Evolutionary conservation across 1,140 invertebrate species (phyloP).

Genomic region (Drosophila ohnishii): DNA sequence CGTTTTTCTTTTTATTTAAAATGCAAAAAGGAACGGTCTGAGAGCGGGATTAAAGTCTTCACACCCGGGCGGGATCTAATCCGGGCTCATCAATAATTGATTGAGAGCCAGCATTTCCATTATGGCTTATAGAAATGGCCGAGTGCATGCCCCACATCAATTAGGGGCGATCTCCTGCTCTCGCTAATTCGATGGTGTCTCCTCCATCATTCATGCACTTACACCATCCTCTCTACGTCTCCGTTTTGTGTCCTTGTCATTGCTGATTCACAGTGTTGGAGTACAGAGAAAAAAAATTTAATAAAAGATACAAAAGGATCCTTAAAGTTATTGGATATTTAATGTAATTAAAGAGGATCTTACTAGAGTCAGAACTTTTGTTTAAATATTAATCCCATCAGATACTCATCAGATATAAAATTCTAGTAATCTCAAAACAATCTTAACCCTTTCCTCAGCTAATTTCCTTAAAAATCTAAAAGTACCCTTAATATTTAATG

Average conservation of each 20-base stretch:
- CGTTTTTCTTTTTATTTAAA: constrained; percentile 32
- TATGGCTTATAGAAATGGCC: constrained; percentile 33
- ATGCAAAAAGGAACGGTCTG: constrained; percentile 35
- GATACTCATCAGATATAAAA: neutral
- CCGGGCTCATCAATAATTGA: constrained; percentile 49
- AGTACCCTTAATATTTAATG: neutral
- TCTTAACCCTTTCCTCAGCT: neutral
- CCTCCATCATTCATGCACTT: constrained; percentile 49
- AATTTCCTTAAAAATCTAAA: neutral
- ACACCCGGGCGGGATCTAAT: constrained; percentile 41
- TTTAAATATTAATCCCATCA: neutral
- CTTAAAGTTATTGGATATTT: neutral
- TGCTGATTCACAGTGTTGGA: constrained; percentile 6
- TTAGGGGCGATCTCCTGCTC: constrained; percentile 37
- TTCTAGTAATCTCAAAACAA: neutral
- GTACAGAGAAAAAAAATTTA: constrained; percentile 1
- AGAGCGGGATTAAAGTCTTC: constrained; percentile 36
- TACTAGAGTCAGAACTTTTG: neutral
- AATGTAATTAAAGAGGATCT: neutral
- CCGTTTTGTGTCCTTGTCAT: constrained; percentile 1
- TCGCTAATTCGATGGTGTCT: constrained; percentile 41
- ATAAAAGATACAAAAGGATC: neutral
- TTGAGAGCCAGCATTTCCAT: constrained; percentile 43
- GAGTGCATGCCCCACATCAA: constrained; percentile 36
- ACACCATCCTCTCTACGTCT: constrained; percentile 4